Evolutionary conservation across 2,888 invertebrate species (phyloP).

Genomic region (Galeruca laticollis): DNA sequence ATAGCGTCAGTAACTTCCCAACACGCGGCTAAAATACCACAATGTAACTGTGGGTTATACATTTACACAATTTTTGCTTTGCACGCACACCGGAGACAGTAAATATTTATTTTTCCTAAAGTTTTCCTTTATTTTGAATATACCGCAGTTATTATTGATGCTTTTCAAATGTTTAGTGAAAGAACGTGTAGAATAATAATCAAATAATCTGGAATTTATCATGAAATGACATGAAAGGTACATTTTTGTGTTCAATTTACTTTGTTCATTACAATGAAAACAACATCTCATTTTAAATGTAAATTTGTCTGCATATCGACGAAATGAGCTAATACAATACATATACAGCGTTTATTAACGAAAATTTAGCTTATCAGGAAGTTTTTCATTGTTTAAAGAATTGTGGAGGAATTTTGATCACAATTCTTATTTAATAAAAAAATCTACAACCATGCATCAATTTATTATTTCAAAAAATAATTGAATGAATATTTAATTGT

Average conservation of each 20-base stretch:
- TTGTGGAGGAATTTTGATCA: too few species aligned
- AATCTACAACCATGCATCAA: too few species aligned
- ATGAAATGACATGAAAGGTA: conserved; percentile 20
- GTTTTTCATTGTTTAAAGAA: too few species aligned
- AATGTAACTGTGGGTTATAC: conserved; percentile 31
- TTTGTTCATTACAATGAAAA: background rate
- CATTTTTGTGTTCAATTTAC: background rate
- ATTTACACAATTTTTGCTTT: conserved; percentile 34
- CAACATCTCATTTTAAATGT: too few species aligned
- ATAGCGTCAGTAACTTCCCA: conserved; percentile 30
- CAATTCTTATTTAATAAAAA: too few species aligned
- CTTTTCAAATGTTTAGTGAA: conserved; percentile 9
- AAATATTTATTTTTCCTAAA: conserved; percentile 18
- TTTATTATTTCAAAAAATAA: too few species aligned
- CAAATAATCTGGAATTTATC: conserved; percentile 8
- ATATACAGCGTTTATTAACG: too few species aligned
- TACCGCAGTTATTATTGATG: background rate
- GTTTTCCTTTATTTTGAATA: background rate
- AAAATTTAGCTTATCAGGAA: too few species aligned
- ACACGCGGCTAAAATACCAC: conserved; percentile 28
- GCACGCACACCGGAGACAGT: conserved; percentile 34
- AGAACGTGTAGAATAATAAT: background rate
- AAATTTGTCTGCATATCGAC: too few species aligned
- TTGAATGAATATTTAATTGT: too few species aligned
- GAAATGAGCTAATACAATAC: too few species aligned